phyloP scores from a whole-genome alignment of 2,797 vertebrate species.

The Pseudomugil gertrudae region DNA sequence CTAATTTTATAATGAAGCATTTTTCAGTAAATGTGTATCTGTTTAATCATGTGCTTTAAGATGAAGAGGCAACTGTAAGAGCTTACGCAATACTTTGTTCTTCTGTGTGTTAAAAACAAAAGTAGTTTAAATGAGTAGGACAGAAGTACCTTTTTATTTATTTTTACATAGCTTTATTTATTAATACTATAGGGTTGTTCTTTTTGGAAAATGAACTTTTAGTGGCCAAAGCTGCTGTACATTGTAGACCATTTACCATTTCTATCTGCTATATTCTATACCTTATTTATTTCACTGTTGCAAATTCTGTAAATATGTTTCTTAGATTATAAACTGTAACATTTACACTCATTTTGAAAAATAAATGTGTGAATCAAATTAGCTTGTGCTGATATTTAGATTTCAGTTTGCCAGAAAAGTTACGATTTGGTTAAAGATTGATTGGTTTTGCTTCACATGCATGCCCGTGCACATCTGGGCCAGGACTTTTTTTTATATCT shows the following conservation, averaged over 20 bases:
- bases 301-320: constrained; percentile 82
- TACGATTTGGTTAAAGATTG: constrained; percentile 43
- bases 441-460: constrained; percentile 21
- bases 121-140: constrained; percentile 80
- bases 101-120: constrained; percentile 73
- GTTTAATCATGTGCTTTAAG: constrained; percentile 76
- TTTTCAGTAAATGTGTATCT: constrained; percentile 65
- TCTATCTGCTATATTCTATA: constrained; percentile 80
- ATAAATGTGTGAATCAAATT: constrained; percentile 80
- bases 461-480: constrained; percentile 43
- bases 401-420: constrained; percentile 5
- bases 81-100: constrained; percentile 72
- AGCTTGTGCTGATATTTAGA: constrained; percentile 14
- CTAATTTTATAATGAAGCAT: constrained; percentile 66
- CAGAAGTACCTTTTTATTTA: constrained; percentile 86
- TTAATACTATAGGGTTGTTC: constrained; percentile 81
- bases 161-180: constrained; percentile 90
- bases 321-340: constrained; percentile 79
- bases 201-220: constrained; percentile 68
- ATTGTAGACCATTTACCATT: constrained; percentile 80
- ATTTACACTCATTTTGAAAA: constrained; percentile 82
- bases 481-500: constrained; percentile 26
- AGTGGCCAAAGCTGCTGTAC: constrained; percentile 85
- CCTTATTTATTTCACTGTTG: constrained; percentile 84
- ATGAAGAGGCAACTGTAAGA: constrained; percentile 75